Conservation (phyloP, 2,888 invertebrate genomes). For the Hipparchia sbordonii region DNA sequence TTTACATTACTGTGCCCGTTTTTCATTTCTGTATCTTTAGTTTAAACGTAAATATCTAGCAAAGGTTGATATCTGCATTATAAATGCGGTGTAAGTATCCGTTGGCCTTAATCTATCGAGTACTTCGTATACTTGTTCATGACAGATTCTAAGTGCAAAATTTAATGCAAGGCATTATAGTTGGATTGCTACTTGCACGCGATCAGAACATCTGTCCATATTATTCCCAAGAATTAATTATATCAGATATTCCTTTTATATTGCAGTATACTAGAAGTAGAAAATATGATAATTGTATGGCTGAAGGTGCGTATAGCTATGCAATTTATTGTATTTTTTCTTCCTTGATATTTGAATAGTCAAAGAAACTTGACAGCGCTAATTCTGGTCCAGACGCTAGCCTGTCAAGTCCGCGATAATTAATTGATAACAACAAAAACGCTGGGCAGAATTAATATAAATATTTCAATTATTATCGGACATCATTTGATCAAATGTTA, state of each 20-base stretch:
- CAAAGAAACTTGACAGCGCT: neutral
- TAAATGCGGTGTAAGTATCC: constrained; percentile 33
- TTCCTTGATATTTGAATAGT: neutral
- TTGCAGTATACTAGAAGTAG: constrained; percentile 10
- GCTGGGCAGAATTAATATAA: constrained; percentile 2
- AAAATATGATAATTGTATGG: constrained; percentile 1
- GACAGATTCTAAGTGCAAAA: constrained; percentile 38
- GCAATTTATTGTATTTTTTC: neutral
- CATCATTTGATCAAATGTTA: neutral
- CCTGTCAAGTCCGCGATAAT: neutral
- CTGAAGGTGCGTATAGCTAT: neutral
- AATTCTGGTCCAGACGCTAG: neutral
- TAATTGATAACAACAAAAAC: neutral
- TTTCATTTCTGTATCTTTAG: constrained; percentile 42
- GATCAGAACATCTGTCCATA: constrained; percentile 61
- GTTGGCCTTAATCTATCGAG: constrained; percentile 39
- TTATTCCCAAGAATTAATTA: constrained; percentile 36
- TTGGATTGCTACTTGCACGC: constrained; percentile 51
- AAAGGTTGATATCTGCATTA: constrained; percentile 29
- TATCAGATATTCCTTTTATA: constrained; percentile 19
- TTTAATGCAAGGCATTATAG: constrained; percentile 48
- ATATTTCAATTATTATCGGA: constrained; percentile 9
- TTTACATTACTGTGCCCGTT: constrained; percentile 40
- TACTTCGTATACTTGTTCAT: constrained; percentile 38
- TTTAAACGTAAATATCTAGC: constrained; percentile 31